Conservation (phyloP, 2,113 vertebrate genomes). For the Tiliqua scincoides region DNA sequence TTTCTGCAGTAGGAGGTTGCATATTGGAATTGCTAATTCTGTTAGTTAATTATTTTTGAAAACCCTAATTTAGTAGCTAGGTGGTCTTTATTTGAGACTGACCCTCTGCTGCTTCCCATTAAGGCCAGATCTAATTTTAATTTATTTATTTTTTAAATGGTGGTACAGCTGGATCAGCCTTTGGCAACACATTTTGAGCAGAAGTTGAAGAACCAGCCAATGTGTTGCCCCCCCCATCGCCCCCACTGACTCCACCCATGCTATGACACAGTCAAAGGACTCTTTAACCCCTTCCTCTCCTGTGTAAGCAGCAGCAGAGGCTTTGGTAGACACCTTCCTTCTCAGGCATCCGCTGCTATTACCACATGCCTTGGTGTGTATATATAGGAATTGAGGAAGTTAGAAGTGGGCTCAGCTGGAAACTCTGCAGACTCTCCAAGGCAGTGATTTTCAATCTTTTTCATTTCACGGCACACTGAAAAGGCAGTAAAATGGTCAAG, state of each 20-base stretch:
- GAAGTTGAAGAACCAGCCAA: not conserved
- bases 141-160: too few species aligned
- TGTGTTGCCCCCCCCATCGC: not conserved
- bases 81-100: not conserved
- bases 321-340: not conserved
- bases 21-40: not conserved
- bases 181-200: not conserved
- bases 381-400: not conserved
- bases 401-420: not conserved
- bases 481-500: too few species aligned
- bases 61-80: not conserved
- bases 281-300: not conserved
- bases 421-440: not conserved
- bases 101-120: not conserved
- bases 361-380: too few species aligned
- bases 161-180: too few species aligned
- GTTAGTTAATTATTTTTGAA: not conserved
- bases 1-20: not conserved
- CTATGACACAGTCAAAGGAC: not conserved
- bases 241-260: not conserved
- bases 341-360: too few species aligned
- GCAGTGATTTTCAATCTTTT: too few species aligned
- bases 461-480: too few species aligned
- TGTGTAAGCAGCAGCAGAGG: not conserved
- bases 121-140: too few species aligned